Conservation (phyloP, 2,888 invertebrate species). For the Oscheius myriophilus region DNA sequence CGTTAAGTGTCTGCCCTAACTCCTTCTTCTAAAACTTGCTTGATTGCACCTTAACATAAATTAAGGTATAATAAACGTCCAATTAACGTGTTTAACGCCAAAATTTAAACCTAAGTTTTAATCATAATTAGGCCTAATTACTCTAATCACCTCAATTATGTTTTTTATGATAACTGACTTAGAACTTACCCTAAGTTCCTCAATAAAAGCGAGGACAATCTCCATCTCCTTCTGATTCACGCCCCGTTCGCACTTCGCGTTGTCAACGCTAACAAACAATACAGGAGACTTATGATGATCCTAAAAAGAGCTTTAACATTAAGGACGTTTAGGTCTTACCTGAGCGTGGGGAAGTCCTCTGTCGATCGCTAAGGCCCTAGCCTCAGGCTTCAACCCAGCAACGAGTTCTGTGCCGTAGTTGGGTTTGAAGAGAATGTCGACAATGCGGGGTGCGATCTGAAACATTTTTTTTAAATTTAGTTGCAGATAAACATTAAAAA, state of each 20-base stretch:
- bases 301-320: not conserved
- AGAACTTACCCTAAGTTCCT: not conserved
- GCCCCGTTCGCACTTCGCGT: constrained; percentile 5
- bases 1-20: no score
- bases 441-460: constrained; percentile 19
- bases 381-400: not conserved
- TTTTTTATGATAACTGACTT: no score
- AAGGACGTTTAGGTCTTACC: not conserved
- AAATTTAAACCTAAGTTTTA: no score
- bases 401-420: constrained; percentile 14
- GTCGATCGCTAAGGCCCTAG: not conserved
- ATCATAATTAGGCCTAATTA: no score
- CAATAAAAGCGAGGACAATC: constrained; percentile 8
- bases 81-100: no score
- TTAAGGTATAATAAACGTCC: no score
- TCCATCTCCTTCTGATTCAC: constrained; percentile 15
- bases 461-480: no score
- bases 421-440: constrained; percentile 9
- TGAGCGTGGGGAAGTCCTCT: constrained; percentile 6
- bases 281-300: constrained; percentile 17
- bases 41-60: no score
- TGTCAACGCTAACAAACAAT: constrained; percentile 16
- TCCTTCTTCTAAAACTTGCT: no score
- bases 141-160: no score
- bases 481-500: no score